Conservation (phyloP, 2,888 invertebrate species). For the Cenopis cana region DNA sequence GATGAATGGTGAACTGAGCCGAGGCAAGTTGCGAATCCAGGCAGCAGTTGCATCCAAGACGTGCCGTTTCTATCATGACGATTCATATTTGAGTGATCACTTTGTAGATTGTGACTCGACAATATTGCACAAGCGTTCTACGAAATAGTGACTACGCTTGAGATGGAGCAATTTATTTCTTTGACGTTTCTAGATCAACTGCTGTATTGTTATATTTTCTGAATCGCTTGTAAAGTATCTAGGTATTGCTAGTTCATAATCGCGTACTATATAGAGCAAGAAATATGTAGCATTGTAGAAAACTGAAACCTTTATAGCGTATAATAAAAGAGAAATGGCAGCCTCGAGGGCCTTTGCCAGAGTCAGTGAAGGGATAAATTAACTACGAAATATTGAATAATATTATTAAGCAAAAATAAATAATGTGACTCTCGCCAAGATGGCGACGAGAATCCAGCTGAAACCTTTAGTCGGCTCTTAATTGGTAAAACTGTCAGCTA, state of each 20-base stretch:
- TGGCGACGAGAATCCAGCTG: no score
- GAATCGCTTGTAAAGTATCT: conserved; percentile 20
- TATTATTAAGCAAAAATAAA: no score
- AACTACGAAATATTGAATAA: no score
- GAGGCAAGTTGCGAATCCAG: neutral
- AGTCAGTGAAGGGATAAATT: no score
- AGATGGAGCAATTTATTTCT: conserved; percentile 35
- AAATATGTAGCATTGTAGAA: neutral
- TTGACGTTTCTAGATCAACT: conserved; percentile 16
- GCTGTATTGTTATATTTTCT: conserved; percentile 29
- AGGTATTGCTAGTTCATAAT: neutral
- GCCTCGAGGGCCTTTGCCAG: no score
- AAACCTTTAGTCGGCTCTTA: no score
- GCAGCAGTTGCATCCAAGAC: conserved; percentile 33
- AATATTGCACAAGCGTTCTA: conserved; percentile 32
- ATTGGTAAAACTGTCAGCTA: no score
- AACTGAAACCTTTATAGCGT: no score
- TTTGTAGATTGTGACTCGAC: conserved; percentile 25
- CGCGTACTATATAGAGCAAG: neutral
- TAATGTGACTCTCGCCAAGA: no score
- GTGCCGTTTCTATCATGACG: conserved; percentile 38
- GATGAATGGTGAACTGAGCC: neutral
- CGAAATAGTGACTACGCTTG: conserved; percentile 26
- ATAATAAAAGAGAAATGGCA: no score
- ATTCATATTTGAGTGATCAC: conserved; percentile 39